Evolutionary conservation across 1,140 invertebrate species (phyloP).

Genomic region (Sesamia nonagrioides): DNA sequence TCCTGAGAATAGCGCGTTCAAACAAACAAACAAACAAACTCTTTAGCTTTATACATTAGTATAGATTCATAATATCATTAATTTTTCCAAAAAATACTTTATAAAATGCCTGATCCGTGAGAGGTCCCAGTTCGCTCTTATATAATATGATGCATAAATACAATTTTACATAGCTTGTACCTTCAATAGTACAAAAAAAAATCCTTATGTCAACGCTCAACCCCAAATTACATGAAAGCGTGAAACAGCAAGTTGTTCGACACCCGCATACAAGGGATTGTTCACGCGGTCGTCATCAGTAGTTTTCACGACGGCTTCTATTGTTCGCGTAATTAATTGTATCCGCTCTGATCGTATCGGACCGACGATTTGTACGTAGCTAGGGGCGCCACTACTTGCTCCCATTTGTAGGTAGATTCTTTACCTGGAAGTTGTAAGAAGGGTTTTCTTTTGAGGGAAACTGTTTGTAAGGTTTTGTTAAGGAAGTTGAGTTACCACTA

Average conservation of each 20-base stretch:
- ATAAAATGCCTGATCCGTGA: no score
- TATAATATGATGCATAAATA: no score
- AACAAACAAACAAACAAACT: no score
- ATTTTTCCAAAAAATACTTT: no score
- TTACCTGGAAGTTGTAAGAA: background rate
- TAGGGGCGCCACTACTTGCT: conserved; percentile 22
- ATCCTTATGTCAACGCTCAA: background rate
- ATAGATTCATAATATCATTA: no score
- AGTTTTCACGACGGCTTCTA: conserved; percentile 28
- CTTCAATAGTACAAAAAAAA: background rate
- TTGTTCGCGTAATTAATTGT: conserved; percentile 50
- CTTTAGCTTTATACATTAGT: no score
- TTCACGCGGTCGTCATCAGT: conserved; percentile 40
- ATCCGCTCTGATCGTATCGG: conserved; percentile 49
- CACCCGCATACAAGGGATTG: conserved; percentile 9
- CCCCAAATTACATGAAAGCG: background rate
- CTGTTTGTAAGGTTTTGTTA: background rate
- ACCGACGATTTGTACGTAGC: conserved; percentile 32
- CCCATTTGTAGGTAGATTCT: background rate
- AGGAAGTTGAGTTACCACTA: background rate
- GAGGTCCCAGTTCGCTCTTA: no score
- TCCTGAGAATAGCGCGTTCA: no score
- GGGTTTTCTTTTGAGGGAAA: background rate
- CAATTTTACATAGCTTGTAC: background rate
- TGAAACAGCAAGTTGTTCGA: conserved; percentile 1